A percentile compares a stretch with the other conserved stretches of the same genome.
phyloP scores from a whole-genome alignment of 2,113 vertebrate species.

The Antigone vipio region DNA sequence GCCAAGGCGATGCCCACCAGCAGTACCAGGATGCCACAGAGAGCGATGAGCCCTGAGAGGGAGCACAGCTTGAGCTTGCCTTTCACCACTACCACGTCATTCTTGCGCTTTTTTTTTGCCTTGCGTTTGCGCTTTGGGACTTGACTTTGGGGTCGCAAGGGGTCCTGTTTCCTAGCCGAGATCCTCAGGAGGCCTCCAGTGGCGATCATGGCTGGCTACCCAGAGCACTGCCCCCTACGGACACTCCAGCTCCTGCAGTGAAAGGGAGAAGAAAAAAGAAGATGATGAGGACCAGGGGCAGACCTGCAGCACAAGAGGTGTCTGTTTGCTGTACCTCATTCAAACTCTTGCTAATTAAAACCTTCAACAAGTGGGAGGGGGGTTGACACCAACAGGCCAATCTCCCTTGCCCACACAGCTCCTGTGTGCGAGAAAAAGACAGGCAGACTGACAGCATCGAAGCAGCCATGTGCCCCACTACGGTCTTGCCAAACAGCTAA shows the following conservation, averaged over 20 bases:
- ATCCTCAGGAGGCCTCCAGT: constrained; percentile 95
- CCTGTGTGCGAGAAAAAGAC: not conserved
- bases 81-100: constrained; percentile 94
- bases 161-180: constrained; percentile 91
- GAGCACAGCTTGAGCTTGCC: constrained; percentile 92
- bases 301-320: not conserved
- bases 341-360: not conserved
- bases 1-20: constrained; percentile 89
- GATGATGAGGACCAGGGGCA: not conserved
- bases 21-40: constrained; percentile 87
- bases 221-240: not conserved
- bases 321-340: not conserved
- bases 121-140: constrained; percentile 84
- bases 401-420: not conserved
- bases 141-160: constrained; percentile 81
- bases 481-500: not conserved
- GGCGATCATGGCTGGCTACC: constrained; percentile 88
- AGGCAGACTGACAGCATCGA: not conserved
- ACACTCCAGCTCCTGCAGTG: constrained; percentile 66
- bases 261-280: constrained; percentile 63
- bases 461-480: not conserved
- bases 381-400: not conserved
- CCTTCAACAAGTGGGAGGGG: not conserved
- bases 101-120: constrained; percentile 88
- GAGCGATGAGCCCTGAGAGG: constrained; percentile 86